Percentiles rank a stretch among this genome's conserved stretches.
These are phyloP conservation scores for Ursus arctos DNA, from an alignment of 2,113 vertebrate genomes.

Conservation along the genomic window DNA sequence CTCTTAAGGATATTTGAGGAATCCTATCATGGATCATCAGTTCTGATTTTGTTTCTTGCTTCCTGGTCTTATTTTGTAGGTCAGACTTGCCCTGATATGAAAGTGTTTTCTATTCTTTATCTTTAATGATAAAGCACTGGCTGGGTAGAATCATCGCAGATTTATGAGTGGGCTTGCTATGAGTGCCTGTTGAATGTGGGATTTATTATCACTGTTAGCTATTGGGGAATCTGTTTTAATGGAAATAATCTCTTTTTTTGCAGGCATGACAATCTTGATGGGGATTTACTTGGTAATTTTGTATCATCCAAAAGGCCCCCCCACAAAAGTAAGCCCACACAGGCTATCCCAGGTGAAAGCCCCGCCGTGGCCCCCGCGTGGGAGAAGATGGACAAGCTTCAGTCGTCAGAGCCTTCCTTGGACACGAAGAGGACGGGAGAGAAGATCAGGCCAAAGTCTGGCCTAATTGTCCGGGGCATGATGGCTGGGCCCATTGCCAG, in stretches of 20 bases:
- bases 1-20: neutral
- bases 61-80: neutral
- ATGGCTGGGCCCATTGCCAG: conserved; percentile 90
- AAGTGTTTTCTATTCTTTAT: neutral
- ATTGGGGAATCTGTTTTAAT: neutral
- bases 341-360: neutral
- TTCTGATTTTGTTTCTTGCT: conserved; percentile 12
- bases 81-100: neutral
- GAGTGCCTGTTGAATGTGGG: neutral
- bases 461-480: conserved; percentile 90
- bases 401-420: neutral
- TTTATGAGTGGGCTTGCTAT: neutral
- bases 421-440: conserved; percentile 86
- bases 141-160: neutral
- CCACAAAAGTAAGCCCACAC: conserved; percentile 74
- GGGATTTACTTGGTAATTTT: conserved; percentile 70
- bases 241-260: conserved; percentile 50
- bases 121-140: neutral
- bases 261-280: conserved; percentile 82
- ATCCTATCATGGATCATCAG: neutral
- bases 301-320: conserved; percentile 75
- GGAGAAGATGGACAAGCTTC: conserved; percentile 82
- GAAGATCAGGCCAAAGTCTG: conserved; percentile 84
- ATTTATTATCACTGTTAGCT: neutral
- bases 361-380: conserved; percentile 43